A percentile compares a stretch with the other conserved stretches of the same genome.
Conservation (phyloP, 2,888 invertebrate species). For the Epinotia ramella region DNA sequence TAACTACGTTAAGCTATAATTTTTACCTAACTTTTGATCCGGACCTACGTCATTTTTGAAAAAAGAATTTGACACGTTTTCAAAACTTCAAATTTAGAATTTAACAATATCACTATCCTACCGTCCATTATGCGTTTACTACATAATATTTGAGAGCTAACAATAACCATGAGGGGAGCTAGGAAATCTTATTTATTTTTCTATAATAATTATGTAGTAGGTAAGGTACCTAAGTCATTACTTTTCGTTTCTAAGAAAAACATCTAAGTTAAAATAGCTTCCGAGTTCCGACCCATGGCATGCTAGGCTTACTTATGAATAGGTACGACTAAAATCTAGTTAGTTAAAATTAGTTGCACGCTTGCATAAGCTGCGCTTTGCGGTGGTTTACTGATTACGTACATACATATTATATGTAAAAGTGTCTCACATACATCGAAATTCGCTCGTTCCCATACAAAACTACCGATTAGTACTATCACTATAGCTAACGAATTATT, state of each 20-base stretch:
- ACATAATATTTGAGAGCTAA: slow-evolving; percentile 60
- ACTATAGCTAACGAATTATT: slow-evolving; percentile 62
- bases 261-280: slow-evolving; percentile 27
- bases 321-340: slow-evolving; percentile 60
- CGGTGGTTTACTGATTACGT: slow-evolving; percentile 77
- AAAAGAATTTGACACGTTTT: slow-evolving; percentile 82
- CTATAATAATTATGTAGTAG: slow-evolving; percentile 1
- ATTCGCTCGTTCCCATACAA: slow-evolving; percentile 78
- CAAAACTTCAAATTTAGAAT: slow-evolving; percentile 71
- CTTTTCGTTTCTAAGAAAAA: slow-evolving; percentile 26
- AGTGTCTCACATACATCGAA: slow-evolving; percentile 69
- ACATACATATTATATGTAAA: slow-evolving; percentile 55
- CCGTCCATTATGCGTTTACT: slow-evolving; percentile 74
- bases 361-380: slow-evolving; percentile 78
- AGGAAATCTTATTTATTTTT: slow-evolving; percentile 21
- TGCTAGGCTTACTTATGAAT: slow-evolving; percentile 54
- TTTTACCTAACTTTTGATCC: slow-evolving; percentile 77
- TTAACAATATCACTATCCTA: slow-evolving; percentile 66
- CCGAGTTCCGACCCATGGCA: slow-evolving; percentile 24
- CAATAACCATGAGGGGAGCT: slow-evolving; percentile 52
- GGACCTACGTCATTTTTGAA: slow-evolving; percentile 69
- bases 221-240: slow-evolving; percentile 2
- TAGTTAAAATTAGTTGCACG: slow-evolving; percentile 75
- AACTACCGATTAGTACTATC: slow-evolving; percentile 62
- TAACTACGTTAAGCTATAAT: slow-evolving; percentile 83